phyloP scores from a whole-genome alignment of 1,140 invertebrate genomes.

The Eubasilissa regina region DNA sequence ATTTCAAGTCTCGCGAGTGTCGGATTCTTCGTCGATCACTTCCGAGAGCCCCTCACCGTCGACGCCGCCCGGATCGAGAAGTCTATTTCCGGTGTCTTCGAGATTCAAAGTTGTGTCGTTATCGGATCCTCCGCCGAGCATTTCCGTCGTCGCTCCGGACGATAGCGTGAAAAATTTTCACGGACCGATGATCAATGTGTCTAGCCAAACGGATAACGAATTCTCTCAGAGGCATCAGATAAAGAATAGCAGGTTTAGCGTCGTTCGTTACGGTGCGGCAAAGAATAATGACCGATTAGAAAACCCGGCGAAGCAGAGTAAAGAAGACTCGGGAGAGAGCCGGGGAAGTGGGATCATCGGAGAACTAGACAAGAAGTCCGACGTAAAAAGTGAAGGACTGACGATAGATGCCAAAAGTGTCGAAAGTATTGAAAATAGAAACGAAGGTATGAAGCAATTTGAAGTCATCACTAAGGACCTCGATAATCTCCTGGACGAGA shows the following conservation, averaged over 20 bases:
- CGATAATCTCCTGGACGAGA: neutral
- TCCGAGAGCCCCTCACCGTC: constrained; percentile 62
- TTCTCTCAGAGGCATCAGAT: constrained; percentile 50
- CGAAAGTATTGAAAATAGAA: constrained; percentile 52
- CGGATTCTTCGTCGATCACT: constrained; percentile 63
- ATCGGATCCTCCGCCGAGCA: constrained; percentile 42
- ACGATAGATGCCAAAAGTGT: neutral
- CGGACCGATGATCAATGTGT: neutral
- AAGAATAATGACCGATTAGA: neutral
- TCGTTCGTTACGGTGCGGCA: constrained; percentile 66
- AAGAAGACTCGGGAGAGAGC: neutral
- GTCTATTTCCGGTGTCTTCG: constrained; percentile 60
- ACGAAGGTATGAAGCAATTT: neutral
- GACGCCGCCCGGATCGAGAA: constrained; percentile 56
- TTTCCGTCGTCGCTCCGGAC: constrained; percentile 48
- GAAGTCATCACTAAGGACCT: constrained; percentile 56
- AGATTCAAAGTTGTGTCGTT: constrained; percentile 69
- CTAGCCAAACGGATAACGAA: constrained; percentile 14
- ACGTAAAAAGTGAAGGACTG: too few species aligned
- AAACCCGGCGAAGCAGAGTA: neutral
- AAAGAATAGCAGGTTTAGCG: constrained; percentile 65
- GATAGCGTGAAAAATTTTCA: neutral
- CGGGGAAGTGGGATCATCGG: neutral
- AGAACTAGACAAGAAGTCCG: neutral
- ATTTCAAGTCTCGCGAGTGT: constrained; percentile 75